These are phyloP conservation scores for Phrynosoma platyrhinos DNA, from an alignment of 2,113 vertebrate genomes.

Conservation along the genomic window DNA sequence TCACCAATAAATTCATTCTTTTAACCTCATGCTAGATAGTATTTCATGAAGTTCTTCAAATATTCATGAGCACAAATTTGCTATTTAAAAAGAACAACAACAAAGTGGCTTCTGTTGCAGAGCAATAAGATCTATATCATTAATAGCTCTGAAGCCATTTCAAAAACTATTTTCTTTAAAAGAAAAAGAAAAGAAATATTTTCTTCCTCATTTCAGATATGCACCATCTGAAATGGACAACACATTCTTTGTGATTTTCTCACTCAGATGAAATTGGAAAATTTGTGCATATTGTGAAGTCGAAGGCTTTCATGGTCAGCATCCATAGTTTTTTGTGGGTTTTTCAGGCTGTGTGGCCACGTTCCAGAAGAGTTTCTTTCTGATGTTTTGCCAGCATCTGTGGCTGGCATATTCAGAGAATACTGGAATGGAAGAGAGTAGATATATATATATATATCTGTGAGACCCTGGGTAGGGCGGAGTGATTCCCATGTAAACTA, in stretches of 20 bases:
- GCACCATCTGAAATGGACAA: constrained; percentile 58
- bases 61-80: constrained; percentile 50
- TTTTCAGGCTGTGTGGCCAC: too few species aligned
- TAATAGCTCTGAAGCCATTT: constrained; percentile 27
- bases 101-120: background rate
- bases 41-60: constrained; percentile 51
- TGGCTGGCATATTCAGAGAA: too few species aligned
- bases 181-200: constrained; percentile 16
- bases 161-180: constrained; percentile 31
- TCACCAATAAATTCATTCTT: constrained; percentile 5
- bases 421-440: too few species aligned
- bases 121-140: constrained; percentile 22
- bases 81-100: constrained; percentile 33
- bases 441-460: too few species aligned
- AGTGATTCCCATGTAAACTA: too few species aligned
- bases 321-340: too few species aligned
- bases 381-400: too few species aligned
- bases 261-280: constrained; percentile 42
- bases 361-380: too few species aligned
- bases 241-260: constrained; percentile 58
- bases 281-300: background rate
- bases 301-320: too few species aligned
- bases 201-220: constrained; percentile 41
- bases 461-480: too few species aligned
- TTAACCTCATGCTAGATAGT: constrained; percentile 27